Evolutionary conservation across 2,888 invertebrate genomes (phyloP).

Genomic region (Phortica magna): DNA sequence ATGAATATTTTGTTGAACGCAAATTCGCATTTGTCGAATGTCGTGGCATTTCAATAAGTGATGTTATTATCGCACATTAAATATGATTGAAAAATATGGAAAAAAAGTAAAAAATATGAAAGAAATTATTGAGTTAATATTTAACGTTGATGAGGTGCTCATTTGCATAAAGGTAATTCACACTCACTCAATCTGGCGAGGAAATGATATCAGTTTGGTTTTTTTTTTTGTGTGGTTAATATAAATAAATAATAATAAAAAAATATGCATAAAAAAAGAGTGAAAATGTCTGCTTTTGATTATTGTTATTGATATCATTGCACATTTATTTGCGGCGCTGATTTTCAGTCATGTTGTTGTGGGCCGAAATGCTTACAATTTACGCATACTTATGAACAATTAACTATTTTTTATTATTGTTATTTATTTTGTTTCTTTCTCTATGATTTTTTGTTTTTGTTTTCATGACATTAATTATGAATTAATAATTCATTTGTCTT

Average conservation of each 20-base stretch:
- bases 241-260: background rate
- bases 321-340: background rate
- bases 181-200: background rate
- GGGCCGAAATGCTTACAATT: no score
- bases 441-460: conserved; percentile 2
- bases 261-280: no score
- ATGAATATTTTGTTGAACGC: no score
- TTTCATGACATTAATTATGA: conserved; percentile 21
- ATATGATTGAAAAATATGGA: background rate
- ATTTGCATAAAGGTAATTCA: background rate
- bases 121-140: background rate
- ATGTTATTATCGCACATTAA: no score
- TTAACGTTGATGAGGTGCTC: background rate
- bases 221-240: background rate
- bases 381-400: background rate
- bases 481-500: conserved; percentile 8
- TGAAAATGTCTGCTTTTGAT: no score
- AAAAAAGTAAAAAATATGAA: background rate
- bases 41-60: no score
- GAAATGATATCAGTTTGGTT: background rate
- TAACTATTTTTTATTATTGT: background rate
- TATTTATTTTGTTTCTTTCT: conserved; percentile 2
- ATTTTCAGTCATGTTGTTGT: no score
- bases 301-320: background rate
- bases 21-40: no score